Percentiles rank a stretch among this genome's conserved stretches.
Evolutionary conservation across 2,888 invertebrate species (phyloP).

Genomic region (Noctuana brunneofusca): DNA sequence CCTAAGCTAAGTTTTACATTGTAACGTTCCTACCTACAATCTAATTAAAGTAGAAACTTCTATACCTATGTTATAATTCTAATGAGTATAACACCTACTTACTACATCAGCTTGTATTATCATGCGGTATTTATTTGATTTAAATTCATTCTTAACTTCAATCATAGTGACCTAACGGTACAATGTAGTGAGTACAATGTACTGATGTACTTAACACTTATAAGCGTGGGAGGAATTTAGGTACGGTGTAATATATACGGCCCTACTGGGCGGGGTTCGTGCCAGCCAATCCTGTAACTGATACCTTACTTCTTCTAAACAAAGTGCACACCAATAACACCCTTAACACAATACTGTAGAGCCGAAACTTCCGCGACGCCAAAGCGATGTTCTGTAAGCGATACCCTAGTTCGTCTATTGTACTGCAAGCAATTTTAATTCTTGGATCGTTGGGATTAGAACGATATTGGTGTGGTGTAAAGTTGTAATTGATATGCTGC

Average conservation of each 20-base stretch:
- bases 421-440: slow-evolving; percentile 43
- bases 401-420: slow-evolving; percentile 71
- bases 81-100: too few species aligned
- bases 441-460: slow-evolving; percentile 40
- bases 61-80: too few species aligned
- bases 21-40: too few species aligned
- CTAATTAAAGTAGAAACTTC: too few species aligned
- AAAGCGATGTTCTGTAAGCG: slow-evolving; percentile 61
- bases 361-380: slow-evolving; percentile 43
- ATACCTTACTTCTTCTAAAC: slow-evolving; percentile 75
- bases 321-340: slow-evolving; percentile 43
- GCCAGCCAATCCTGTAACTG: slow-evolving; percentile 80
- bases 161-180: slow-evolving; percentile 18
- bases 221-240: slow-evolving; percentile 68
- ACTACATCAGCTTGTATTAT: too few species aligned
- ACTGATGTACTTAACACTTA: slow-evolving; percentile 20
- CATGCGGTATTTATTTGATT: background rate
- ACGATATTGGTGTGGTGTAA: slow-evolving; percentile 41
- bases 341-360: slow-evolving; percentile 37
- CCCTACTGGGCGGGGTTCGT: slow-evolving; percentile 74
- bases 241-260: slow-evolving; percentile 74
- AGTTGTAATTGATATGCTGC: slow-evolving; percentile 69
- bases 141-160: background rate
- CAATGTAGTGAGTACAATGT: slow-evolving; percentile 20
- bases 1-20: too few species aligned